Base-by-base conservation (phyloP, 2,797 vertebrate genomes). In the Poliocrania exsul region DNA sequence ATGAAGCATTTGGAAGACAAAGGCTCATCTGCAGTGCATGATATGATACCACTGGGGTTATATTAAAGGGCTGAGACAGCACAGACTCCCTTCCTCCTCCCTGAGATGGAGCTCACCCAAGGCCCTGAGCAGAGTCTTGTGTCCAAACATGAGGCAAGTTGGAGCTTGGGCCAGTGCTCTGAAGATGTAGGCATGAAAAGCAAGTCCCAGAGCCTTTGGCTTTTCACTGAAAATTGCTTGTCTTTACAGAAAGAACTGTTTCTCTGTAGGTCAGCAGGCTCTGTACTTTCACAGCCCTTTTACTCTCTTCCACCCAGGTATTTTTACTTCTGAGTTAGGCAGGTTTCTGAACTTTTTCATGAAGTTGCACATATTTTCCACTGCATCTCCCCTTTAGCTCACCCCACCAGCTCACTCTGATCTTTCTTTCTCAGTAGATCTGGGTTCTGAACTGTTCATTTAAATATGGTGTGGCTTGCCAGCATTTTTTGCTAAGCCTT, bases 71-170 rank as follows among this genome's bases (percentile, higher is more conserved):
- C 71, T 96, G 74, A 93, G 81, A 64, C 65, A 85, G 82, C 53
- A 78, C 57, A 61, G 69, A 1, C 50, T 88, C 75, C 56, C 21
- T 72, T 78, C 53, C 61, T 91, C 80, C 82, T 95, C n/a, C 66
- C 89, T 0, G 14, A 64, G 75, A 75, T 95, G 81, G 90, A 96
- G 81, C 65, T 94, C 79, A 72, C 91, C 82, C 92, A 94, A 91
- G 47, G 89, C 89, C 75, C 54, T 92, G 65, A 92, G 91, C 91
- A 73, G 11, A 92, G 60, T 77, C 94, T 91, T 74, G 12, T 81
- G 87, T 90, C 95, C 95, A 96, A 96, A 96, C 79, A 92, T 0
- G 1, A 94, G 93, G 75, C 94, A 96, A 92, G 94, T 94, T 88
- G 26, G 61, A 96, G 95, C 95, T 85, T 96, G 95, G 92, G 69